Conservation (phyloP, 2,113 vertebrate genomes). For the Mesocricetus auratus region DNA sequence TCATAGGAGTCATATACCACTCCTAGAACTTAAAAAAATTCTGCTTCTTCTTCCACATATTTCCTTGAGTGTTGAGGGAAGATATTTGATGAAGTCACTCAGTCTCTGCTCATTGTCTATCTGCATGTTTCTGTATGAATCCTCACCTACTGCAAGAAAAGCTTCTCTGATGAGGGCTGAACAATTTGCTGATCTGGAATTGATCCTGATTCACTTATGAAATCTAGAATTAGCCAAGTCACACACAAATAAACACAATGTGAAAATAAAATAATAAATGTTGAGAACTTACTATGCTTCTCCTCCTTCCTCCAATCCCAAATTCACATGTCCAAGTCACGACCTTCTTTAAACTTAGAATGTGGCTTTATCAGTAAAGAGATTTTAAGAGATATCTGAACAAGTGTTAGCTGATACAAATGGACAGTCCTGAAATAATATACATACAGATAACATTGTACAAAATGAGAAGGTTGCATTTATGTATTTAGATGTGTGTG, state of each 20-base stretch:
- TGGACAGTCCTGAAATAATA: background rate
- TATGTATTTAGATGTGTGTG: background rate
- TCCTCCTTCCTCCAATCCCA: background rate
- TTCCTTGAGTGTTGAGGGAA: background rate
- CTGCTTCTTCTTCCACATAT: background rate
- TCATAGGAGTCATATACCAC: background rate
- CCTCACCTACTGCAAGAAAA: background rate
- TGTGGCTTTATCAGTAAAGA: background rate
- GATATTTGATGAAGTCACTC: background rate
- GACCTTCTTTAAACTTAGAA: background rate
- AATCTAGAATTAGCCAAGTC: background rate
- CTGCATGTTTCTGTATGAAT: background rate
- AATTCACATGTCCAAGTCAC: background rate
- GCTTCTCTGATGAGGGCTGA: background rate
- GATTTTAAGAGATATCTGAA: background rate
- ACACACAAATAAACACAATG: background rate
- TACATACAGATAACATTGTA: background rate
- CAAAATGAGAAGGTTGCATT: background rate
- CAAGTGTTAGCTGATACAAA: background rate
- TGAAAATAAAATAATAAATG: background rate
- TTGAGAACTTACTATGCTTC: background rate
- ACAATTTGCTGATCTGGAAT: background rate
- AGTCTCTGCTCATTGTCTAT: background rate
- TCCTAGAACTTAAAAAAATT: background rate
- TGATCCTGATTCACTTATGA: background rate